Conservation (phyloP, 2,888 invertebrate species). For the Danaus chrysippus region DNA sequence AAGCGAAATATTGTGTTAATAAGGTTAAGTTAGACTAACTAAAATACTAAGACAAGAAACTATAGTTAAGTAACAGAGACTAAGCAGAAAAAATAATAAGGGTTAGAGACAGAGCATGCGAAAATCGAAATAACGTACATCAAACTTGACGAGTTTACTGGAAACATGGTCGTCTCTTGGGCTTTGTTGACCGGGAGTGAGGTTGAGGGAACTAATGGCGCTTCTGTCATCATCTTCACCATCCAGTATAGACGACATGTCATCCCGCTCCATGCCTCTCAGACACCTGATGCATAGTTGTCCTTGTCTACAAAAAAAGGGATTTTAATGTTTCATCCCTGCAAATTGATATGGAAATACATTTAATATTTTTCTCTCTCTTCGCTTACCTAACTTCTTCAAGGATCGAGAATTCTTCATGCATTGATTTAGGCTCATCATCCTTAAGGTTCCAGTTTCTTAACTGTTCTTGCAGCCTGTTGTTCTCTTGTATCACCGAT, state of each 20-base stretch:
- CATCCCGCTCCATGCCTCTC: conserved; percentile 81
- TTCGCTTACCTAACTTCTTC: conserved; percentile 88
- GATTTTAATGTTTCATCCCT: conserved; percentile 1
- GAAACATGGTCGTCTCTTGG: conserved; percentile 66
- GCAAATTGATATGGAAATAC: neutral
- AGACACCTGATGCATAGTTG: conserved; percentile 90
- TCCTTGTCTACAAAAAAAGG: conserved; percentile 81
- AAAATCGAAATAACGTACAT: conserved; percentile 65
- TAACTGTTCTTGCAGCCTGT: conserved; percentile 84
- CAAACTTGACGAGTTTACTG: conserved; percentile 77
- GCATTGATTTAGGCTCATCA: conserved; percentile 88
- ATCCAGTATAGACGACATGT: conserved; percentile 83
- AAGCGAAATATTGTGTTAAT: conserved; percentile 60
- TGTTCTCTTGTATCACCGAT: conserved; percentile 84
- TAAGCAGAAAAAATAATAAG: conserved; percentile 37
- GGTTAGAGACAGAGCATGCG: conserved; percentile 21
- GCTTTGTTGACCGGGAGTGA: conserved; percentile 64
- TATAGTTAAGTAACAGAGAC: conserved; percentile 40
- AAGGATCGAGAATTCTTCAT: conserved; percentile 89
- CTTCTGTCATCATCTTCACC: conserved; percentile 87
- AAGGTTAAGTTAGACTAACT: conserved; percentile 40
- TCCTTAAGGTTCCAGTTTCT: conserved; percentile 81
- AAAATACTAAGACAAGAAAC: conserved; percentile 30
- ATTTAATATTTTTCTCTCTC: conserved; percentile 5
- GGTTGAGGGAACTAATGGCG: conserved; percentile 78